These are phyloP conservation scores for Scytalopus superciliaris DNA, from an alignment of 2,113 vertebrate genomes.

Conservation along the genomic window DNA sequence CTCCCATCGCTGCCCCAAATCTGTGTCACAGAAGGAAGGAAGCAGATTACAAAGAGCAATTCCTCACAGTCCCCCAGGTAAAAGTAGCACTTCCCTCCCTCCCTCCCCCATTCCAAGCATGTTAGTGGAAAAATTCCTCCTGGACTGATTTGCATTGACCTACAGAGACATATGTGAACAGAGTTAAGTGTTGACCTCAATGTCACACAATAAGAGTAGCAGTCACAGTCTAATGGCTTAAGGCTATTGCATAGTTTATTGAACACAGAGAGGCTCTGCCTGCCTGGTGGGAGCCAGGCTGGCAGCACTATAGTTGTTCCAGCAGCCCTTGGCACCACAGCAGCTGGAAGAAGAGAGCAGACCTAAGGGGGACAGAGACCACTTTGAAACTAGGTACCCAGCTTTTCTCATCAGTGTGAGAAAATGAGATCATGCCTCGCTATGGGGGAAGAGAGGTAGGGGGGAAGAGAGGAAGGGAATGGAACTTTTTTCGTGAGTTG, in stretches of 20 bases:
- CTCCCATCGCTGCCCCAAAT: background rate
- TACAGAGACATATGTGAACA: background rate
- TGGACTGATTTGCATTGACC: background rate
- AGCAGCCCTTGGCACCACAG: background rate
- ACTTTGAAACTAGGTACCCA: background rate
- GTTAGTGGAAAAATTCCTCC: background rate
- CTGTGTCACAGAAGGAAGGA: rapidly evolving
- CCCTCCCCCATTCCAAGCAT: background rate
- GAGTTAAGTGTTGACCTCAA: background rate
- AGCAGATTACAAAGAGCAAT: background rate
- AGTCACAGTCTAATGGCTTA: background rate
- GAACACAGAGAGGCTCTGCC: background rate
- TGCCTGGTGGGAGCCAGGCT: background rate
- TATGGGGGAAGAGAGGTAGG: background rate
- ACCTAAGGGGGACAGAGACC: background rate
- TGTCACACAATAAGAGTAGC: background rate
- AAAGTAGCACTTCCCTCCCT: background rate
- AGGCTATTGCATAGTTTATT: background rate
- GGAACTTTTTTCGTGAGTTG: background rate
- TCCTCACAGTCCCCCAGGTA: background rate
- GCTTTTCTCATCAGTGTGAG: background rate
- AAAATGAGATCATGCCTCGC: background rate
- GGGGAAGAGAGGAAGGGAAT: background rate
- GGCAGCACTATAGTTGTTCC: background rate
- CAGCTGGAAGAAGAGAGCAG: background rate